phyloP scores from a whole-genome alignment of 2,888 invertebrate species.

The Octodonta nipae region DNA sequence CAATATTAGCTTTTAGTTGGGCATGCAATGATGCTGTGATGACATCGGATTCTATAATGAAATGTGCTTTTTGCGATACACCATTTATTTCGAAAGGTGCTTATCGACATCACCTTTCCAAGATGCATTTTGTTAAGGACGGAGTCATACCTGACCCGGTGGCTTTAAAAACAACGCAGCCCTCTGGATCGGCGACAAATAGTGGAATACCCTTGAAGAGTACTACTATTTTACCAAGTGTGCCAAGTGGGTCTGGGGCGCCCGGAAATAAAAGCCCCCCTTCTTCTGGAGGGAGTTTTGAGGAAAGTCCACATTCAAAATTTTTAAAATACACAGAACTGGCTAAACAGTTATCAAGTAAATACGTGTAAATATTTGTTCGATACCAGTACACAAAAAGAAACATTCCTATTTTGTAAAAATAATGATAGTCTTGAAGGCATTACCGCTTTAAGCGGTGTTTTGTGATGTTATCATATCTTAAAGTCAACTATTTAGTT shows the following conservation, averaged over 20 bases:
- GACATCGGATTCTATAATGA: conserved; percentile 77
- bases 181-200: conserved; percentile 10
- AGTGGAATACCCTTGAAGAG: conserved; percentile 26
- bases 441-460: conserved; percentile 32
- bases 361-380: conserved; percentile 65
- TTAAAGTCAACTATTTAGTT: conserved; percentile 33
- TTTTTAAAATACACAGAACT: conserved; percentile 97
- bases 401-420: conserved; percentile 25
- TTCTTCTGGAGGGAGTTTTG: conserved; percentile 45
- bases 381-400: conserved; percentile 2
- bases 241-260: conserved; percentile 21
- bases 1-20: conserved; percentile 84
- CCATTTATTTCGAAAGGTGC: conserved; percentile 94
- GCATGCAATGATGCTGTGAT: conserved; percentile 86
- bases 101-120: conserved; percentile 88
- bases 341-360: conserved; percentile 94
- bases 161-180: conserved; percentile 39
- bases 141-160: conserved; percentile 71
- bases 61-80: conserved; percentile 89
- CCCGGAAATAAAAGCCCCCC: conserved; percentile 30
- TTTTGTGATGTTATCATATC: conserved; percentile 70
- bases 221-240: conserved; percentile 20
- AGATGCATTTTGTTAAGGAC: conserved; percentile 90
- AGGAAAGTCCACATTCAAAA: conserved; percentile 91
- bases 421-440: conserved; percentile 25